phyloP scores from a whole-genome alignment of 2,797 vertebrate genomes.

The Xyrichtys novacula region DNA sequence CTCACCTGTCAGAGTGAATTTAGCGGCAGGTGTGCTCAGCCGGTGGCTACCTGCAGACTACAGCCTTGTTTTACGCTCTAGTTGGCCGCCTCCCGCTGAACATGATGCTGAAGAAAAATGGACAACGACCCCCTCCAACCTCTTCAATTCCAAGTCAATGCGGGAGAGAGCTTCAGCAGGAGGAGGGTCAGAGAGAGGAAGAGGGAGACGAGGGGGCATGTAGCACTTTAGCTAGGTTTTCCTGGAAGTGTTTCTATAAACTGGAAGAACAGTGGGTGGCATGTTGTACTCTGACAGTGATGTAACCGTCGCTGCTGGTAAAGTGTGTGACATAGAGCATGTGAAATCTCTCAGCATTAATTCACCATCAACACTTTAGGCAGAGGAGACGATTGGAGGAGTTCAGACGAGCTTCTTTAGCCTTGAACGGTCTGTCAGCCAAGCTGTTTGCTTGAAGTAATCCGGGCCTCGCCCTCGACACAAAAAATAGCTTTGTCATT shows the following conservation, averaged over 20 bases:
- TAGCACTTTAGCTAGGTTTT: constrained; percentile 23
- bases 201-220: background rate
- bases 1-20: constrained; percentile 81
- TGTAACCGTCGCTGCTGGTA: constrained; percentile 63
- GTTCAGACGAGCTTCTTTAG: constrained; percentile 36
- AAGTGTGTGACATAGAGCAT: constrained; percentile 54
- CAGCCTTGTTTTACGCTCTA: constrained; percentile 77
- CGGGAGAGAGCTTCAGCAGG: constrained; percentile 8
- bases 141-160: constrained; percentile 23
- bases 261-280: constrained; percentile 39
- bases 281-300: constrained; percentile 64
- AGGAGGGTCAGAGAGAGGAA: constrained; percentile 18
- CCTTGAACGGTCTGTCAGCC: constrained; percentile 70
- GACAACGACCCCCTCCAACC: constrained; percentile 39
- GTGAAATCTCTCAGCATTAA: constrained; percentile 56
- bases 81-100: constrained; percentile 74
- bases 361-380: constrained; percentile 56
- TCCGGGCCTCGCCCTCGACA: constrained; percentile 62
- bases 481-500: constrained; percentile 77
- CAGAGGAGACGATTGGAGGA: constrained; percentile 32
- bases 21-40: constrained; percentile 78
- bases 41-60: constrained; percentile 70
- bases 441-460: constrained; percentile 56
- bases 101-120: constrained; percentile 60
- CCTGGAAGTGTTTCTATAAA: constrained; percentile 48